phyloP scores from a whole-genome alignment of 2,888 invertebrate species.

The Acholoe squamosa region DNA sequence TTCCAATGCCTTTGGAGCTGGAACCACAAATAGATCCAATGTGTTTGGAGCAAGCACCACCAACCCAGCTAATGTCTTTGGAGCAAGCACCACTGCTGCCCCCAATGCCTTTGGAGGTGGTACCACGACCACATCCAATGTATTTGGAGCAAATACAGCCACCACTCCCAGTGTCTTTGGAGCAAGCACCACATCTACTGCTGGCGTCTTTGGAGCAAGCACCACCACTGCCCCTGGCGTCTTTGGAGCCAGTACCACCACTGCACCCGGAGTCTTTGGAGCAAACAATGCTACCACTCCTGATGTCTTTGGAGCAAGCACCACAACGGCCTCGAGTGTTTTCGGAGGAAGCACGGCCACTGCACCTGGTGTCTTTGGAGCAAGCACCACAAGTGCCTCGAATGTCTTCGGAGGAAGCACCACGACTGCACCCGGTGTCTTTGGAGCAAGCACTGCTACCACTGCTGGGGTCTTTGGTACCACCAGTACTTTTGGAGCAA shows the following conservation, averaged over 20 bases:
- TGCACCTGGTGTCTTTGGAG: not conserved
- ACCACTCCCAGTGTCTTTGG: conserved; percentile 19
- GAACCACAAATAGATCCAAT: not conserved
- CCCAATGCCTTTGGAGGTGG: not conserved
- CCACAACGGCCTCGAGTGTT: not conserved
- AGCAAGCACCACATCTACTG: not conserved
- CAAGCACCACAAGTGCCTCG: no score
- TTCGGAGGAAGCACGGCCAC: not conserved
- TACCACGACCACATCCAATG: not conserved
- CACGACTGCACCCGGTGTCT: not conserved
- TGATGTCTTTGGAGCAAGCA: no score
- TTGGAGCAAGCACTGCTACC: not conserved
- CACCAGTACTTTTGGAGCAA: no score
- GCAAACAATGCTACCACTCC: not conserved
- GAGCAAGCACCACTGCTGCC: not conserved
- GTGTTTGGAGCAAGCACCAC: conserved; percentile 25
- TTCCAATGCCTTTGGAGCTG: conserved; percentile 14
- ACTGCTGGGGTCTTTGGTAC: no score
- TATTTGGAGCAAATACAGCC: not conserved
- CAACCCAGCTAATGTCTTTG: not conserved
- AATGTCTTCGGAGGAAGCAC: no score
- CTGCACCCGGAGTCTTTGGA: not conserved
- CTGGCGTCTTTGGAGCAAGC: not conserved
- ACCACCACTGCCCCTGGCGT: not conserved
- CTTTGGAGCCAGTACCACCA: not conserved